phyloP scores from a whole-genome alignment of 1,140 invertebrate genomes.

The Musca vetustissima region DNA sequence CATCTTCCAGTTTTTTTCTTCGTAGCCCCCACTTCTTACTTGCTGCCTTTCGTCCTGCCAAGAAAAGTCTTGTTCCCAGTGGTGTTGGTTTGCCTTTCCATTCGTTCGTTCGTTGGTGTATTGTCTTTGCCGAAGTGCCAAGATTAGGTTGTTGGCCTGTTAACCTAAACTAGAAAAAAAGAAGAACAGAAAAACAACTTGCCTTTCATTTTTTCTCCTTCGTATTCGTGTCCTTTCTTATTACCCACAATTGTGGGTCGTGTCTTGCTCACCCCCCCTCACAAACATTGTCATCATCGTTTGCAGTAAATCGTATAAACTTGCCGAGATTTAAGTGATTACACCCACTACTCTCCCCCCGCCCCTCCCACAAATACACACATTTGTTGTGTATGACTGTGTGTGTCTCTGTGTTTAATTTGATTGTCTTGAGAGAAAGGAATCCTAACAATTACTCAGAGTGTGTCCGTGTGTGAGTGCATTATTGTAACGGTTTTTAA shows the following conservation, averaged over 20 bases:
- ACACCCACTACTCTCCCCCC: background rate
- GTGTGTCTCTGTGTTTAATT: too few species aligned
- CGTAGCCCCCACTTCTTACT: background rate
- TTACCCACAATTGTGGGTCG: background rate
- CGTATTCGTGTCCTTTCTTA: background rate
- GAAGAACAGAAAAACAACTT: conserved; percentile 9
- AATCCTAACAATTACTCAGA: background rate
- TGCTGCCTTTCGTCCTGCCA: background rate
- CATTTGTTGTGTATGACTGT: conserved; percentile 1
- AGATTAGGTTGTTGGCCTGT: conserved; percentile 4
- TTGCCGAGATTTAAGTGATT: background rate
- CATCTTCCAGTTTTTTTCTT: background rate
- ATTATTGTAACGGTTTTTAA: conserved; percentile 10
- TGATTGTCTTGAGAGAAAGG: background rate
- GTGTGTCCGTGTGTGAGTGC: background rate
- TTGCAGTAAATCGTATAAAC: too few species aligned
- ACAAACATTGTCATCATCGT: too few species aligned
- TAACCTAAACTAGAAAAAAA: conserved; percentile 7
- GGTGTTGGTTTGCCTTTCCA: too few species aligned
- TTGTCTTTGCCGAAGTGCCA: background rate
- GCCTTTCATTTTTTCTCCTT: background rate
- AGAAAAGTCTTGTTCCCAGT: too few species aligned
- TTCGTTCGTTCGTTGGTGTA: background rate
- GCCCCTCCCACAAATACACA: background rate
- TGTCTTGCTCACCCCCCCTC: too few species aligned